Percentiles rank a stretch among this genome's conserved stretches.
Evolutionary conservation across 2,888 invertebrate species (phyloP).

Genomic region (Pyrgus malvae): DNA sequence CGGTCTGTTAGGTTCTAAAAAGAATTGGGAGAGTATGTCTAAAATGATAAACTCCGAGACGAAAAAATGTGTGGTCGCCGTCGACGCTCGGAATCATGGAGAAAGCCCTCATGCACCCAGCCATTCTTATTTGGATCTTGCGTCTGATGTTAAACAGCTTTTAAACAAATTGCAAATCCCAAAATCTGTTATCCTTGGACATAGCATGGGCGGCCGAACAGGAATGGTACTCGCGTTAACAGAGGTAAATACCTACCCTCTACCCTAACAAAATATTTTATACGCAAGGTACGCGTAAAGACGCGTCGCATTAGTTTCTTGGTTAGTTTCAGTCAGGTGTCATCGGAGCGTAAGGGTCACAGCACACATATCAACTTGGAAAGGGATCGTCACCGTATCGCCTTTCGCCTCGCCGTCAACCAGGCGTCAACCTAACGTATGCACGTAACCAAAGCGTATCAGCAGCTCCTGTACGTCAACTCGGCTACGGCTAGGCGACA

Average conservation of each 20-base stretch:
- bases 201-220: constrained; percentile 96
- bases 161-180: constrained; percentile 79
- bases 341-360: no score
- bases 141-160: constrained; percentile 85
- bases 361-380: no score
- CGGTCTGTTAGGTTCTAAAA: constrained; percentile 93
- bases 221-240: constrained; percentile 90
- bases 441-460: no score
- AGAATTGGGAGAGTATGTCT: constrained; percentile 92
- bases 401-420: no score
- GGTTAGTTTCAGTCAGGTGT: background rate
- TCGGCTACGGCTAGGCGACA: no score
- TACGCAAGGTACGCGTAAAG: background rate
- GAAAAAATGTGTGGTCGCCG: constrained; percentile 85
- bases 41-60: constrained; percentile 84
- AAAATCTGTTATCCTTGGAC: constrained; percentile 87
- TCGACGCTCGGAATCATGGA: constrained; percentile 96
- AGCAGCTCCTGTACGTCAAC: no score
- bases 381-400: no score
- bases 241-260: constrained; percentile 36
- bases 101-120: constrained; percentile 89
- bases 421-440: no score
- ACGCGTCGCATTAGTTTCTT: no score
- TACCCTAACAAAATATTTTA: background rate
- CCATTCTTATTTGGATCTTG: constrained; percentile 87